Percentiles rank a stretch among this genome's conserved stretches.
These are phyloP conservation scores for Nycteola revayana DNA, from an alignment of 2,888 invertebrate species.

Conservation along the genomic window DNA sequence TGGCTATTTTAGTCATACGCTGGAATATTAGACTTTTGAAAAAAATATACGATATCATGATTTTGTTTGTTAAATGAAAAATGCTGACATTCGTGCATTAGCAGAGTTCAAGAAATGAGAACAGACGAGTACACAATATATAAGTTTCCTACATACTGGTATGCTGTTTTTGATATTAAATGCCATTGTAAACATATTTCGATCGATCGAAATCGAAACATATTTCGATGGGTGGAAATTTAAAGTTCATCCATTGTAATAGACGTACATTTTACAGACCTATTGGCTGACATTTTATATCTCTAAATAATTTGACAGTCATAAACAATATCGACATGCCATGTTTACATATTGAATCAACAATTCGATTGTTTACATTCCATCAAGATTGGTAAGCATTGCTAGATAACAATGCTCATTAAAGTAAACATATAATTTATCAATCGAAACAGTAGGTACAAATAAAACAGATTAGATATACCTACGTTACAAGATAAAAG, in stretches of 20 bases:
- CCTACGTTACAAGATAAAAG: slow-evolving; percentile 52
- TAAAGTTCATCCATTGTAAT: slow-evolving; percentile 38
- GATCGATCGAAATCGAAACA: slow-evolving; percentile 11
- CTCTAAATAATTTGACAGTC: slow-evolving; percentile 38
- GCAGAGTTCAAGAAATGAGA: not conserved
- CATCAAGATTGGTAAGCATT: slow-evolving; percentile 41
- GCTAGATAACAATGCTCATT: slow-evolving; percentile 56
- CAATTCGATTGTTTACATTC: slow-evolving; percentile 59
- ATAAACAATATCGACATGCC: slow-evolving; percentile 44
- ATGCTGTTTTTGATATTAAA: slow-evolving; percentile 11
- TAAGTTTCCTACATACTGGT: not conserved
- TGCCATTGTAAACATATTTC: slow-evolving; percentile 19
- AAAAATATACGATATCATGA: slow-evolving; percentile 23
- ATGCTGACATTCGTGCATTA: not conserved
- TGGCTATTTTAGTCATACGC: slow-evolving; percentile 51
- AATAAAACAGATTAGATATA: slow-evolving; percentile 36
- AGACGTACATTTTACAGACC: slow-evolving; percentile 20
- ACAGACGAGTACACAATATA: not conserved
- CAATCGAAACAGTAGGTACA: slow-evolving; percentile 54
- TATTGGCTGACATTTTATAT: slow-evolving; percentile 45
- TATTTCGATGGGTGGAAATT: too few species aligned
- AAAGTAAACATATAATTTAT: slow-evolving; percentile 58
- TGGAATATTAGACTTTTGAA: slow-evolving; percentile 41
- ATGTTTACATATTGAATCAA: slow-evolving; percentile 53
- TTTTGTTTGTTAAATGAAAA: slow-evolving; percentile 15